Evolutionary conservation across 2,888 invertebrate species (phyloP), one percentile per base, ranked within the genome.

Genomic region (Matsumyia berberina): DNA sequence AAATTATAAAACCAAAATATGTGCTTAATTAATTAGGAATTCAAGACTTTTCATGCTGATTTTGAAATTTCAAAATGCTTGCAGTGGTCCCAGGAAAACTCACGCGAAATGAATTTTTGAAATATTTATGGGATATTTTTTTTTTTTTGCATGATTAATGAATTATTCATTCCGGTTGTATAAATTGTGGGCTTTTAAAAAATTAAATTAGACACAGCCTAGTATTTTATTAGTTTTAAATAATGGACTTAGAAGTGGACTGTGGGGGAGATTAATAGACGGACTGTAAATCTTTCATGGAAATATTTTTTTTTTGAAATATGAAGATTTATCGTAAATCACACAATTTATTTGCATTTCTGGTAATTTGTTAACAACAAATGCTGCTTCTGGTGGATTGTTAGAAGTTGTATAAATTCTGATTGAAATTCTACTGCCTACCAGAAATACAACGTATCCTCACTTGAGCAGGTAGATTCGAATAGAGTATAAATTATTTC

Each of bases 111-210:
- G 49, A 66, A 51, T 66, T 37, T 11, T 67, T 67, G 42, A 17
- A 39, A 29, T 51, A 39, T 51, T 39, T 67, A n/a, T 35, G n/a
- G n/a, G n/a, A n/a, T n/a, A n/a, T 51, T 57, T 33, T 31, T 8
- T 17, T 33, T 35, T 46, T 37, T 33, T 24, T 44, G 55, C 69
- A 44, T 57, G 69, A 29, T 60, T 42, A 11, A 57, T 69, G 55
- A 69, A 69, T 57, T 33, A 57, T 57, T 69, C n/a, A 69, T 55
- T 39, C 24, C 0, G 17, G 35, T 51, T 8, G 29, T 11, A 49
- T 49, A 49, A 12, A 49, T 49, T 17, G 8, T 1, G 2, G n/a
- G 17, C 15, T 57, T 57, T 11, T 1, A 62, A 29, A 51, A 37
- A 37, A 49, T 37, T 51, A 51, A 24, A n/a, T n/a, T 4, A 9